phyloP scores from a whole-genome alignment of 2,888 invertebrate species.

The Scaptomyza caliginosa region DNA sequence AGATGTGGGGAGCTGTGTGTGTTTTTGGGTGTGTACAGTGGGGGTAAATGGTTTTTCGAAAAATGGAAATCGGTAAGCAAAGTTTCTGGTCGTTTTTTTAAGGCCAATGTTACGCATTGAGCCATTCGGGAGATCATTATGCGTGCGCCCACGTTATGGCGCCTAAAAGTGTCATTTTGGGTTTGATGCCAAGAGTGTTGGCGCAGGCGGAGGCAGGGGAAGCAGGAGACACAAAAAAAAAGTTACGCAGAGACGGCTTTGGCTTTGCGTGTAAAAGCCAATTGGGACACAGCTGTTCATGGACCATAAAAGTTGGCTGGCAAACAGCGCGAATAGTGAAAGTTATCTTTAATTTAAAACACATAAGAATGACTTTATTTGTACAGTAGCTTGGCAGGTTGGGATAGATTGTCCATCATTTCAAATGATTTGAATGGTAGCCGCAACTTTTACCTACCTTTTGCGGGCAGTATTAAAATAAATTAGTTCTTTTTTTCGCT shows the following conservation, averaged over 20 bases:
- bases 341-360: slow-evolving; percentile 1
- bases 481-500: no score
- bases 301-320: background rate
- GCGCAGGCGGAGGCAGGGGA: no score
- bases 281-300: slow-evolving; percentile 8
- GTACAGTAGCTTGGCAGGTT: no score
- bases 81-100: slow-evolving; percentile 45
- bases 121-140: slow-evolving; percentile 74
- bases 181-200: background rate
- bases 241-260: background rate
- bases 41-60: slow-evolving; percentile 63
- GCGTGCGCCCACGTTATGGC: slow-evolving; percentile 73
- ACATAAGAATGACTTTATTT: background rate
- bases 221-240: background rate
- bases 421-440: no score
- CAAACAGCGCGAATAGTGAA: slow-evolving; percentile 1
- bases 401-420: no score
- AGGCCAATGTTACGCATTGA: slow-evolving; percentile 61
- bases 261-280: slow-evolving; percentile 15
- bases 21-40: no score
- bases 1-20: background rate
- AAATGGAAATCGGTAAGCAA: slow-evolving; percentile 64
- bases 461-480: no score
- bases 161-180: slow-evolving; percentile 62
- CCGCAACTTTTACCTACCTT: no score